phyloP scores from a whole-genome alignment of 2,888 invertebrate genomes.

The Sepioteuthis lessoniana region DNA sequence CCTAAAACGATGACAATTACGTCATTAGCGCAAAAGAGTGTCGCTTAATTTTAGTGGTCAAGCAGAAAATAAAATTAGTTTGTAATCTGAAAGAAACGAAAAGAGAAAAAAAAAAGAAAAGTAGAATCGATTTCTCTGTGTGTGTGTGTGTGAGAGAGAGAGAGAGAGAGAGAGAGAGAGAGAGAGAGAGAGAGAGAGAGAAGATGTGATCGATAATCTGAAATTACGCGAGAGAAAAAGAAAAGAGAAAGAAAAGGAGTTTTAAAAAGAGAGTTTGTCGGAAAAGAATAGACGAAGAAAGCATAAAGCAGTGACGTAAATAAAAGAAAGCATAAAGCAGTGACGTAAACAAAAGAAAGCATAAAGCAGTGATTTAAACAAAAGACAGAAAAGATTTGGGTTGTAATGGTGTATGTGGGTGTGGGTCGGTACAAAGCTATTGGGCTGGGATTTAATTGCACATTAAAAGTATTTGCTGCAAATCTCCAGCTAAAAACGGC shows the following conservation, averaged over 20 bases:
- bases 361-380: too few relatives aligned
- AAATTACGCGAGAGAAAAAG: not conserved
- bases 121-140: too few relatives aligned
- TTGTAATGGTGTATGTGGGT: not conserved
- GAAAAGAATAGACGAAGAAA: not conserved
- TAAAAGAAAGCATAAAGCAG: not conserved
- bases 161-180: not conserved
- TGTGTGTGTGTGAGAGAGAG: too few relatives aligned
- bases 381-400: not conserved
- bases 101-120: too few relatives aligned
- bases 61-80: too few relatives aligned
- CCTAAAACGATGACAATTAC: too few relatives aligned
- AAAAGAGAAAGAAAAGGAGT: not conserved
- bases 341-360: not conserved
- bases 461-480: constrained; percentile 23
- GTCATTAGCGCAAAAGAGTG: too few relatives aligned
- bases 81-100: too few relatives aligned
- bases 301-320: not conserved
- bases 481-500: not conserved
- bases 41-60: too few relatives aligned
- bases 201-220: not conserved
- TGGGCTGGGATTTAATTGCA: not conserved
- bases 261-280: too few relatives aligned
- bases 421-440: not conserved
- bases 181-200: not conserved